phyloP scores from a whole-genome alignment of 1,140 invertebrate genomes.

The Daktulosphaira vitifoliae region DNA sequence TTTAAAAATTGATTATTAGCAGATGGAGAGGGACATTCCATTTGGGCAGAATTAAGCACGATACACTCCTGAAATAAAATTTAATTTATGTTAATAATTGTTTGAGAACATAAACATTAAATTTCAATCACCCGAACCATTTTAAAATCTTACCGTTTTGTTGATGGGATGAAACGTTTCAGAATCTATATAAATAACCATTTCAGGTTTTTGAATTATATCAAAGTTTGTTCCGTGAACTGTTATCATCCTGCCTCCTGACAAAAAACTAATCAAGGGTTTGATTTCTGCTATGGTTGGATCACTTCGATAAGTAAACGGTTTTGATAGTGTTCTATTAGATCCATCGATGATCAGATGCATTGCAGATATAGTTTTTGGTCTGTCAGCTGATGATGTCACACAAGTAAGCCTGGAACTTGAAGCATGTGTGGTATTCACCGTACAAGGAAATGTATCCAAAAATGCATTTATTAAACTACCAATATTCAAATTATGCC shows the following conservation, averaged over 20 bases:
- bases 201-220: constrained; percentile 82
- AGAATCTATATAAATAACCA: constrained; percentile 68
- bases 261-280: constrained; percentile 74
- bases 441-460: constrained; percentile 78
- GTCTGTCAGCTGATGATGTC: constrained; percentile 53
- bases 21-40: constrained; percentile 90
- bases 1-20: constrained; percentile 52
- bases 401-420: constrained; percentile 78
- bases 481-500: constrained; percentile 88
- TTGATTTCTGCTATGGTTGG: constrained; percentile 91
- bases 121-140: neutral
- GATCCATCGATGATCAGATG: constrained; percentile 77
- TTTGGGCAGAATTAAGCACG: constrained; percentile 78
- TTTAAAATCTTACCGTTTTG: constrained; percentile 51
- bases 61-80: constrained; percentile 52
- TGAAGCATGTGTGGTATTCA: constrained; percentile 81
- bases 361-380: constrained; percentile 44
- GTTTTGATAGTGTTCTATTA: constrained; percentile 58
- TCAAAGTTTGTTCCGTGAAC: constrained; percentile 86
- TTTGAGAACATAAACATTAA: neutral
- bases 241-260: constrained; percentile 86
- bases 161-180: constrained; percentile 60
- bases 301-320: constrained; percentile 84
- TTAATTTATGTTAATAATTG: constrained; percentile 12
- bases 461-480: constrained; percentile 77